A percentile compares a stretch with the other conserved stretches of the same genome.
Evolutionary conservation across 2,113 vertebrate species (phyloP).

Genomic region (Ursus arctos): DNA sequence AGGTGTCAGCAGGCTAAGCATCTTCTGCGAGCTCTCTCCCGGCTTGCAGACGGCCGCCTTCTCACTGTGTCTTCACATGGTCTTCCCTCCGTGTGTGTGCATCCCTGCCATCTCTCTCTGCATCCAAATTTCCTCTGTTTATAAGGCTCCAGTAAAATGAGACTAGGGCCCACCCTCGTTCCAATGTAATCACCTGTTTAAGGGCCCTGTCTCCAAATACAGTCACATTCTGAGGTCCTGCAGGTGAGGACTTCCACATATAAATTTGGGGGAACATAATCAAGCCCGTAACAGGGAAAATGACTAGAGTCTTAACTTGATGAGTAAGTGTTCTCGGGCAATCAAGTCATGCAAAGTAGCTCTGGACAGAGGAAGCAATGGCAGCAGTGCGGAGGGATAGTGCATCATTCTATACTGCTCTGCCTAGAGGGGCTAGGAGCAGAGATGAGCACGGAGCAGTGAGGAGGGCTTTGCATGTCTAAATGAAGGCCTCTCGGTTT

Average conservation of each 20-base stretch:
- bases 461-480: background rate
- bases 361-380: background rate
- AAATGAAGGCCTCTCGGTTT: background rate
- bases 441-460: background rate
- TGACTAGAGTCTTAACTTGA: background rate
- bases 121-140: background rate
- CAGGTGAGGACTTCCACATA: background rate
- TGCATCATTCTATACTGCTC: background rate
- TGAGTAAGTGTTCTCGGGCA: background rate
- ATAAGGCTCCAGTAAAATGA: background rate
- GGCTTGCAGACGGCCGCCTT: background rate
- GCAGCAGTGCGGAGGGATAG: background rate
- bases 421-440: background rate
- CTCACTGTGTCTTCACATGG: background rate
- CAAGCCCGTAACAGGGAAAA: background rate
- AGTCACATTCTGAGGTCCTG: background rate
- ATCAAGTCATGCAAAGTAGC: background rate
- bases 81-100: background rate
- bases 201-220: background rate
- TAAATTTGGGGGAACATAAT: background rate
- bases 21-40: background rate
- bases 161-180: background rate
- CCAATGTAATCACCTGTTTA: background rate
- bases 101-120: background rate
- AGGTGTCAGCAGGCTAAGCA: background rate